Evolutionary conservation across 1,140 invertebrate species (phyloP).

Genomic region (Lepeophtheirus salmonis): DNA sequence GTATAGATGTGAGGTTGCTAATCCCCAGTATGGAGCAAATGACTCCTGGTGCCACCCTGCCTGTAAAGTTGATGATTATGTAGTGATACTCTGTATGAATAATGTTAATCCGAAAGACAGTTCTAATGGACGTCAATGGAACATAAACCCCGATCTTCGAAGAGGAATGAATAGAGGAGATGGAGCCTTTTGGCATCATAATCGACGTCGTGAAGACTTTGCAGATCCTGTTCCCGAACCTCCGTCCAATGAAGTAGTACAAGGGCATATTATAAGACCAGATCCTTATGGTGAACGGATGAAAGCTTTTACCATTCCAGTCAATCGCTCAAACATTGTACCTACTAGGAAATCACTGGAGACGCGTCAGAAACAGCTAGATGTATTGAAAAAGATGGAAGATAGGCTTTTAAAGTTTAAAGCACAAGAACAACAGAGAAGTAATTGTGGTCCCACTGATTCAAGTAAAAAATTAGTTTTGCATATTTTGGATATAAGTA

Average conservation of each 20-base stretch:
- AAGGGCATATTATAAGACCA: not conserved
- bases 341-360: no score
- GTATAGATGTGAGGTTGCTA: not conserved
- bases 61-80: no score
- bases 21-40: not conserved
- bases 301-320: not conserved
- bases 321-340: not conserved
- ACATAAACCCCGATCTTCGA: no score
- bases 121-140: no score
- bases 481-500: not conserved
- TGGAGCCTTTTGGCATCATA: no score
- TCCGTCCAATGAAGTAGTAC: no score
- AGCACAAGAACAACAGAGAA: not conserved
- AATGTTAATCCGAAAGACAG: not conserved
- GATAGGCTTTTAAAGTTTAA: no score
- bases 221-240: not conserved
- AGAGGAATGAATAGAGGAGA: not conserved
- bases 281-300: not conserved
- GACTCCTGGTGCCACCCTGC: no score
- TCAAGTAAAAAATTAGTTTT: not conserved
- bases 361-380: no score
- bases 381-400: not conserved
- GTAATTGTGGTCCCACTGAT: not conserved
- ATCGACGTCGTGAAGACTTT: no score
- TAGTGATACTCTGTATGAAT: not conserved